A percentile compares a stretch with the other conserved stretches of the same genome.
Conservation (phyloP, 2,797 vertebrate species). For the Brachyrhaphis roseni region DNA sequence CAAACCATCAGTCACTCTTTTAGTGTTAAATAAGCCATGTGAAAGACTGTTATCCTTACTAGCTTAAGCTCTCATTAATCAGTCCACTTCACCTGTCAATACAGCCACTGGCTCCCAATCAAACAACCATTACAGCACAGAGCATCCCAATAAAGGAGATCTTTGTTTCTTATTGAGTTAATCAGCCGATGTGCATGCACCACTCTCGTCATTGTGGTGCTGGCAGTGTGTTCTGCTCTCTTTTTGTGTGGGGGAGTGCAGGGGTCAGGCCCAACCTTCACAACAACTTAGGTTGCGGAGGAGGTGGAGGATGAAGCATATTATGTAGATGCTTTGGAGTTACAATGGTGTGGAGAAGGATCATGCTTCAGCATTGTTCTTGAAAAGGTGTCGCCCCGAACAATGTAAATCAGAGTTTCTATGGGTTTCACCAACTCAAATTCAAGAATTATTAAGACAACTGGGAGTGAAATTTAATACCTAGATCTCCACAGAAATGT, state of each 20-base stretch:
- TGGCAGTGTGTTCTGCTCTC: slow-evolving; percentile 54
- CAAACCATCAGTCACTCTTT: slow-evolving; percentile 76
- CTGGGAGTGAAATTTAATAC: too few relatives aligned
- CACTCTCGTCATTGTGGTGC: slow-evolving; percentile 43
- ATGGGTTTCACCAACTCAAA: too few relatives aligned
- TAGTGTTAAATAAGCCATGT: slow-evolving; percentile 78
- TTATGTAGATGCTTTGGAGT: slow-evolving; percentile 58
- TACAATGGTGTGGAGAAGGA: slow-evolving; percentile 55
- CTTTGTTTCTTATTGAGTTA: slow-evolving; percentile 77
- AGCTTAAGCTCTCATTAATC: slow-evolving; percentile 86
- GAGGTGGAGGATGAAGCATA: slow-evolving; percentile 65
- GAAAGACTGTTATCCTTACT: slow-evolving; percentile 82
- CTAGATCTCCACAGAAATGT: too few relatives aligned
- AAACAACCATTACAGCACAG: slow-evolving; percentile 78
- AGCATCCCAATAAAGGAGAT: slow-evolving; percentile 75
- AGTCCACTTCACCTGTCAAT: slow-evolving; percentile 82
- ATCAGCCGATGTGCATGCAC: slow-evolving; percentile 60
- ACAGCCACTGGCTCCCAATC: slow-evolving; percentile 78
- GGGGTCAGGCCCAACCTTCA: slow-evolving; percentile 57
- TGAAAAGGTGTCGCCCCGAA: slow-evolving; percentile 49
- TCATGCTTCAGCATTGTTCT: slow-evolving; percentile 54
- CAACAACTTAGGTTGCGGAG: slow-evolving; percentile 57
- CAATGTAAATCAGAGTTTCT: slow-evolving; percentile 46
- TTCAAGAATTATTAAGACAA: too few relatives aligned
- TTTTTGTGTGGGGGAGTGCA: slow-evolving; percentile 52